These are phyloP conservation scores for Tympanoctomys barrerae DNA, from an alignment of 2,797 vertebrate species.

Conservation along the genomic window DNA sequence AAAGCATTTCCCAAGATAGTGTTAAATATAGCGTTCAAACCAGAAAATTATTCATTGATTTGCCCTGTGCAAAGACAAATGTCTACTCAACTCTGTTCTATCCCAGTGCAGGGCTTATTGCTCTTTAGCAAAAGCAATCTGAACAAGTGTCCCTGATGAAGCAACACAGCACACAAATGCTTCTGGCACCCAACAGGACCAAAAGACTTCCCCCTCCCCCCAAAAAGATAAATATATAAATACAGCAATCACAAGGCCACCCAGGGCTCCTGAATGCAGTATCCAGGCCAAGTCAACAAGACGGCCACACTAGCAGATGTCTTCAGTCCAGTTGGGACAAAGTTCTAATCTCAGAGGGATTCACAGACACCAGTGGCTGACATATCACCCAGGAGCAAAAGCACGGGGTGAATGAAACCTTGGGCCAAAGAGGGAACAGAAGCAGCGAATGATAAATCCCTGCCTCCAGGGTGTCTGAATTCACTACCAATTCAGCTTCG, in stretches of 20 bases:
- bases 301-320: background rate
- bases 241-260: background rate
- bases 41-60: slow-evolving; percentile 82
- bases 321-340: too few species aligned
- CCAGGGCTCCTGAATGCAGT: background rate
- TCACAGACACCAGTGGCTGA: background rate
- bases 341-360: too few species aligned
- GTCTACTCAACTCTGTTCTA: slow-evolving; percentile 61
- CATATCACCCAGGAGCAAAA: background rate
- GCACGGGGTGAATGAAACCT: background rate
- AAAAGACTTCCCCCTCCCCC: too few species aligned
- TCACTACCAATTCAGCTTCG: background rate
- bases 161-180: background rate
- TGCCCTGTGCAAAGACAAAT: slow-evolving; percentile 80
- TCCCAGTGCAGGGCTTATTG: slow-evolving; percentile 44
- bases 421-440: background rate
- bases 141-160: slow-evolving; percentile 63
- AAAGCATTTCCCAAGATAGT: slow-evolving; percentile 66
- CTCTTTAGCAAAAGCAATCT: slow-evolving; percentile 58
- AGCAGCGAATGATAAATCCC: background rate
- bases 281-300: background rate
- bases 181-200: background rate
- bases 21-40: slow-evolving; percentile 78
- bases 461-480: background rate
- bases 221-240: background rate